These are phyloP conservation scores for Microcebus jonahi DNA, from an alignment of 2,113 vertebrate genomes.

Conservation along the genomic window DNA sequence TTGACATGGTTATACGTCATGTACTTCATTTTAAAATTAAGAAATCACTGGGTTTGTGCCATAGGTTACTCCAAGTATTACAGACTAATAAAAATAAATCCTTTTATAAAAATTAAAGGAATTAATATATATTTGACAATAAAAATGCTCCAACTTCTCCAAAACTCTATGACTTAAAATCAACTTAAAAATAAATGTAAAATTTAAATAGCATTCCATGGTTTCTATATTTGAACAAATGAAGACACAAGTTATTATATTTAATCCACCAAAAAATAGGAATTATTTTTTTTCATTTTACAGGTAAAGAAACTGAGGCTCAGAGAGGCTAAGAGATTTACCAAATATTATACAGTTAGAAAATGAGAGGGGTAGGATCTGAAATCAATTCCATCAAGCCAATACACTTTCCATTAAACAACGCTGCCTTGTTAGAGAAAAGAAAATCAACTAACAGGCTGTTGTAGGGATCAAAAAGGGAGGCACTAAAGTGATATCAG, in stretches of 20 bases:
- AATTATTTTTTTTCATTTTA: background rate
- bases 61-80: background rate
- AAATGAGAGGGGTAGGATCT: background rate
- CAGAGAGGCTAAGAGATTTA: background rate
- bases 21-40: conserved; percentile 25
- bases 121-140: background rate
- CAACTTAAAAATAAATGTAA: background rate
- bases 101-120: conserved; percentile 8
- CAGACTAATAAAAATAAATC: background rate
- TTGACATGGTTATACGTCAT: background rate
- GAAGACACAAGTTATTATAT: background rate
- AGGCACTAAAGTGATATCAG: background rate
- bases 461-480: background rate
- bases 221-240: conserved; percentile 10
- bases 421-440: background rate
- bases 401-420: background rate
- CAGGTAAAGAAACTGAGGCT: background rate
- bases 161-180: background rate
- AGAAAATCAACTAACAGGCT: background rate
- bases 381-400: background rate
- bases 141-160: background rate
- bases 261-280: background rate
- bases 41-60: background rate
- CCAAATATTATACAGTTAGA: background rate
- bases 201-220: background rate